Base-by-base conservation (phyloP, 2,888 invertebrate species). In the Ptychoptera albimana region DNA sequence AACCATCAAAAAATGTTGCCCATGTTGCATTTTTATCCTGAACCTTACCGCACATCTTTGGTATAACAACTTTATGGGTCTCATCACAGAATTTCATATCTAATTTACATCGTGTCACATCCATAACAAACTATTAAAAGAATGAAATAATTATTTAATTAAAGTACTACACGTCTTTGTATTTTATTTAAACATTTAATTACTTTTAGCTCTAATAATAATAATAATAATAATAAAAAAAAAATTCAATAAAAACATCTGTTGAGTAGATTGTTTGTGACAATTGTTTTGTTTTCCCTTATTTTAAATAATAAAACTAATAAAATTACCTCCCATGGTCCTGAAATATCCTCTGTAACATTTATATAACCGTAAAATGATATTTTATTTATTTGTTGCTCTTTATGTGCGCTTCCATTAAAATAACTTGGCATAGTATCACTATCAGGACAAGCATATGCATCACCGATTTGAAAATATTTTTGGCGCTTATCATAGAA, bases 11-110 rank as follows among this genome's bases (percentile, higher is more conserved):
- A 16, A 42, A 35, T 35, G 34, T 1, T 15, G 35, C n/a, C 42
- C 42, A 42, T n/a, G 43, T 10, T 10, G 43, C 35, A 37, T 39
- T 46, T 39, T 35, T 46, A 7, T 35, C 16, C 10, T 23, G 15
- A 1, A 43, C 23, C 37, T 38, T 43, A 9, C 40, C 39, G 29
- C 46, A 46, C 9, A 46, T 31, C 7, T 35, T 35, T 37, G 39
- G 16, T 14, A 29, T 15, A 13, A 34, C 15, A 2, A 46, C 2
- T 37, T 16, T 40, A 15, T 31, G 23, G 13, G 23, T 41, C 10
- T 23, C 8, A 3, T 11, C 23, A 38, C 46, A 46, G 6, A 34
- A 31, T 2, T 11, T 40, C 29, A 14, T n/a, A 36, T 43, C 43
- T 8, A 35, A n/a, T 15, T 43, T 34, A 39, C 46, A 46, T 3